A percentile compares a stretch with the other conserved stretches of the same genome.
phyloP scores from a whole-genome alignment of 64 coral and sea anemone genomes.

The Actinia tenebrosa region DNA sequence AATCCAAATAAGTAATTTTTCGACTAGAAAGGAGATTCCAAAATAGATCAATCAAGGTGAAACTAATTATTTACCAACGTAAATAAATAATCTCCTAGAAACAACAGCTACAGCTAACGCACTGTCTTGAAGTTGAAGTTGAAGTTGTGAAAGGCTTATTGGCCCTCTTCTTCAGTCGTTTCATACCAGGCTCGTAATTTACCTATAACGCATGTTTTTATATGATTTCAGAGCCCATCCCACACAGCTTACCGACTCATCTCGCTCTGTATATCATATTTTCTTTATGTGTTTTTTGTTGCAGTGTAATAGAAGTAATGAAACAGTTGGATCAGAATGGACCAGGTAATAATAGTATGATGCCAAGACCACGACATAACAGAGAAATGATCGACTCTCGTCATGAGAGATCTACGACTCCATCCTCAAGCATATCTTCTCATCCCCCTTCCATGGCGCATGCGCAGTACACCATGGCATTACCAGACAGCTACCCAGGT shows the following conservation, averaged over 20 bases:
- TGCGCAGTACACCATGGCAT: conserved; percentile 11
- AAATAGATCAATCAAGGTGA: no score
- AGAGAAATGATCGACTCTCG: conserved; percentile 8
- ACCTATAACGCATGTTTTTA: no score
- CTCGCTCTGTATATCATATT: background rate
- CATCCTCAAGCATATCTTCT: background rate
- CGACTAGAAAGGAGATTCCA: no score
- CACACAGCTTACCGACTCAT: no score
- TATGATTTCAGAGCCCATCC: no score
- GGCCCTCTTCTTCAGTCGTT: no score
- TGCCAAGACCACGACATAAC: conserved; percentile 8
- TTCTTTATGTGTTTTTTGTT: background rate
- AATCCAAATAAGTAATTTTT: no score
- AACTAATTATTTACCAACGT: background rate
- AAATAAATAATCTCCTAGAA: no score
- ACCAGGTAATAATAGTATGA: background rate
- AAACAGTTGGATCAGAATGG: conserved; percentile 43
- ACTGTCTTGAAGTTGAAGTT: no score
- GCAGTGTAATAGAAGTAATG: conserved; percentile 63
- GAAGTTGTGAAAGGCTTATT: no score
- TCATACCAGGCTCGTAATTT: no score
- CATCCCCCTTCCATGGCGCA: conserved; percentile 22
- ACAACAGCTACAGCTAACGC: no score
- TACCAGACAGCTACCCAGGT: conserved; percentile 16
- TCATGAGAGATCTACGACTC: background rate